These are phyloP conservation scores for Laothoe populi DNA, from an alignment of 2,888 invertebrate species.

Conservation along the genomic window DNA sequence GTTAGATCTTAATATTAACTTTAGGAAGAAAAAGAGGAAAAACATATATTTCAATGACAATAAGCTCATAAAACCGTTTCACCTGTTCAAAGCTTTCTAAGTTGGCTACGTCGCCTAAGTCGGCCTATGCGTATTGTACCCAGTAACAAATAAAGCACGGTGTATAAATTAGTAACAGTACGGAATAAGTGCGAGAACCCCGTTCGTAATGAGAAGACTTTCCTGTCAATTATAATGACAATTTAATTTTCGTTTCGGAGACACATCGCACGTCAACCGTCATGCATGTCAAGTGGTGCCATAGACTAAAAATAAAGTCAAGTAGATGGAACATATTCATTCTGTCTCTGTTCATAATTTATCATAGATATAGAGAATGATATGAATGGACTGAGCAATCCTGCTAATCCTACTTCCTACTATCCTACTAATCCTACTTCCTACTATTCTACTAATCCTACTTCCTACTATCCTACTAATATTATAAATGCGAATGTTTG, in stretches of 20 bases:
- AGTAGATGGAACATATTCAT: slow-evolving; percentile 9
- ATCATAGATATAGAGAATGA: too few species aligned
- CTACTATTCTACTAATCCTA: too few species aligned
- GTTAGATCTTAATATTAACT: too few species aligned
- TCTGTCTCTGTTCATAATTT: slow-evolving; percentile 9
- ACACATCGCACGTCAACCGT: slow-evolving; percentile 44
- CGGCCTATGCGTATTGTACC: background rate
- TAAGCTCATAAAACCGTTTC: too few species aligned
- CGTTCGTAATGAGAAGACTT: slow-evolving; percentile 49
- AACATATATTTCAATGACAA: too few species aligned
- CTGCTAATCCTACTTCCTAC: too few species aligned
- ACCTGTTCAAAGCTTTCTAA: background rate
- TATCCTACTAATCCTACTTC: too few species aligned
- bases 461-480: too few species aligned
- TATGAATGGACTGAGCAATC: too few species aligned
- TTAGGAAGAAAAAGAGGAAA: too few species aligned
- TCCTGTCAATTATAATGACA: slow-evolving; percentile 61
- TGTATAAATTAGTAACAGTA: slow-evolving; percentile 29
- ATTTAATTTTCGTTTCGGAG: slow-evolving; percentile 64
- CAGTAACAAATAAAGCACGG: background rate
- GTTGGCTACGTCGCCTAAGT: background rate
- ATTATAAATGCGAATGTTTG: too few species aligned
- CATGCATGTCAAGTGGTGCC: slow-evolving; percentile 44
- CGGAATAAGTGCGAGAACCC: slow-evolving; percentile 26
- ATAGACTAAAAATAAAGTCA: slow-evolving; percentile 35